phyloP scores from a whole-genome alignment of 2,888 invertebrate genomes.

The Harmothoe impar region DNA sequence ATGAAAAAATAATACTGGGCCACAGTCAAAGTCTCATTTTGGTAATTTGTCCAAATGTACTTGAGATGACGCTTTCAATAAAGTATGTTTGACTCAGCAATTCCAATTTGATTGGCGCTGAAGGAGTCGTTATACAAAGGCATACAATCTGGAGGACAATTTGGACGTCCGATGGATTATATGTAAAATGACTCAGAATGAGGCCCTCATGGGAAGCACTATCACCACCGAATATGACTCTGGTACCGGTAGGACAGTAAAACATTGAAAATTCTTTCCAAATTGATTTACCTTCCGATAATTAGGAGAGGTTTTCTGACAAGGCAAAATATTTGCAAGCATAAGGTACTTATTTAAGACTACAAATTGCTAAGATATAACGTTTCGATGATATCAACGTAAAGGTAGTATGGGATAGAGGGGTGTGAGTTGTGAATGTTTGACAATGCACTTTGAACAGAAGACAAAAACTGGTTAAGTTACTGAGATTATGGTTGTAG shows the following conservation, averaged over 20 bases:
- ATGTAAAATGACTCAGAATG: not conserved
- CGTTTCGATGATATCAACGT: too few species aligned
- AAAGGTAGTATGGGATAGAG: too few species aligned
- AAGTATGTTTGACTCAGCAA: not conserved
- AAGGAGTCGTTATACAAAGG: too few species aligned
- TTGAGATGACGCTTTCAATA: not conserved
- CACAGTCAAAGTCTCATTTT: conserved; percentile 30
- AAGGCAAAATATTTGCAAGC: conserved; percentile 39
- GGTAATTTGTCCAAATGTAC: not conserved
- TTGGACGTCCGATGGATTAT: too few species aligned
- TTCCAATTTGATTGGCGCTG: not conserved
- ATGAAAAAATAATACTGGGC: conserved; percentile 12
- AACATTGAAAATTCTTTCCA: conserved; percentile 16
- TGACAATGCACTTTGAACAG: too few species aligned
- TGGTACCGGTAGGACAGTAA: conserved; percentile 15
- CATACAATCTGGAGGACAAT: too few species aligned
- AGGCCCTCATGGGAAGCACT: not conserved
- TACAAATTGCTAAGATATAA: not conserved
- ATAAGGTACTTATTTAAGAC: not conserved
- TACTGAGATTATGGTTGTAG: too few species aligned
- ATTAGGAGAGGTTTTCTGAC: conserved; percentile 56
- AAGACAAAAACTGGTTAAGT: too few species aligned
- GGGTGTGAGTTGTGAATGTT: too few species aligned
- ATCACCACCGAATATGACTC: conserved; percentile 28
- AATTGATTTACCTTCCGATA: conserved; percentile 41